Evolutionary conservation across 2,113 vertebrate genomes (phyloP), one percentile per base, ranked within the genome.

Genomic region (Tapirus terrestris): DNA sequence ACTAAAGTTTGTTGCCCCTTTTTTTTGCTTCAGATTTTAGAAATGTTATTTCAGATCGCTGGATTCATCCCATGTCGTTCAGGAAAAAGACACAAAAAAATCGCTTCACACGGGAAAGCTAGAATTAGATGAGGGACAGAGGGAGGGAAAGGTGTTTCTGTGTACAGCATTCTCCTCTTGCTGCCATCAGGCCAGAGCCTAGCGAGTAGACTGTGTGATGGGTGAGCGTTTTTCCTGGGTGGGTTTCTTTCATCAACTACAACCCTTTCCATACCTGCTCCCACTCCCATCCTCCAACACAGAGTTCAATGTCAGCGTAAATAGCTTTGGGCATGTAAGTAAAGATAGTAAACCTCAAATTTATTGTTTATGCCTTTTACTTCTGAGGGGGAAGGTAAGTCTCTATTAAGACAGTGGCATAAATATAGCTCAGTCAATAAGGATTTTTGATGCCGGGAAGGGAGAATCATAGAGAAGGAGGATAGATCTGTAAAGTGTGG

Each of bases 1-100:
- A 9, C 14, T 82, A 77, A 36, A 75, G 11, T 67, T 88, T 80
- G 31, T 88, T 86, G 16, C 29, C 16, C 72, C 86, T 70, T 67
- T 82, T 95, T 3, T n/a, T 87, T 91, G 48, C 31, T 82, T 93
- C 36, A 93, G 39, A 91, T 11, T 80, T 96, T 33, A 68, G 45
- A 89, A 53, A 17, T 81, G 33, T 39, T 16, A 61, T 94, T 91
- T 88, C n/a, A 76, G 17, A 80, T 94, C 36, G 8, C 51, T 94
- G 23, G 60, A 43, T 95, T 96, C 16, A 86, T 84, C 27, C 31
- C 43, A 67, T 81, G 75, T 94, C 85, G 45, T 86, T 76, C 17
- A 86, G 65, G 77, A 67, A 89, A 75, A 94, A n/a, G 8, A 68
- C 20, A 85, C 29, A 43, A 18, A 92, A 85, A 85, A 48, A 76